Evolutionary conservation across 1,140 invertebrate genomes (phyloP).

Genomic region (Hesperophylax magnus): DNA sequence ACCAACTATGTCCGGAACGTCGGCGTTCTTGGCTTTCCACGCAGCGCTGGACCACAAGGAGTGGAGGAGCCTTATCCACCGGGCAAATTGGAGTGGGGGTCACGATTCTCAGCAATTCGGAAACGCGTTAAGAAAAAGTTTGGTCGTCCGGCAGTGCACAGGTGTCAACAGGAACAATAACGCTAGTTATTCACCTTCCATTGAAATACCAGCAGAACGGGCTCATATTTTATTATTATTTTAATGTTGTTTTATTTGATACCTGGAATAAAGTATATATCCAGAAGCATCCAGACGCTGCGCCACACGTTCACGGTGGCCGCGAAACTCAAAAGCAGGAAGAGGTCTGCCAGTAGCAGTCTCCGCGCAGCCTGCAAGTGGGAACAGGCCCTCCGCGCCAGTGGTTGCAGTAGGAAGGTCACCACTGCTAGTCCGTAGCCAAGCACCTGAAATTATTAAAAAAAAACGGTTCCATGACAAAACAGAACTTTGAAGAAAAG

Average conservation of each 20-base stretch:
- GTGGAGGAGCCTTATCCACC: too few species aligned
- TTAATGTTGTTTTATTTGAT: conserved; percentile 25
- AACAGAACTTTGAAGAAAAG: conserved; percentile 35
- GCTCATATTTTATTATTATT: too few species aligned
- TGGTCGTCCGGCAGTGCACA: too few species aligned
- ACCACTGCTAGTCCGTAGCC: conserved; percentile 81
- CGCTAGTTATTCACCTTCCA: too few species aligned
- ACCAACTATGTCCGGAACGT: too few species aligned
- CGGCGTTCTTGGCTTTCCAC: too few species aligned
- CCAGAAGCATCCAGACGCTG: conserved; percentile 85
- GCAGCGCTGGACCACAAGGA: too few species aligned
- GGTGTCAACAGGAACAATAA: too few species aligned
- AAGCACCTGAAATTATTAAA: conserved; percentile 72
- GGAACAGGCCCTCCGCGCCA: conserved; percentile 78
- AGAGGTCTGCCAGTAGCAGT: conserved; percentile 80
- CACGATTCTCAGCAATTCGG: too few species aligned
- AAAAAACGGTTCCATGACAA: not conserved
- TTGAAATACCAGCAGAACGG: too few species aligned
- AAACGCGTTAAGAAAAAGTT: too few species aligned
- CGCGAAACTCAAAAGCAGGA: conserved; percentile 82
- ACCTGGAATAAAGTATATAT: conserved; percentile 86
- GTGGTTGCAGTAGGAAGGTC: conserved; percentile 81
- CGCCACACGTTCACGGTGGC: conserved; percentile 91
- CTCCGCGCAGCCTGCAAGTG: conserved; percentile 76
- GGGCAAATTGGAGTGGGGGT: too few species aligned